These are phyloP conservation scores for Epinephelus awoara DNA, from an alignment of 2,797 vertebrate genomes.

Conservation along the genomic window DNA sequence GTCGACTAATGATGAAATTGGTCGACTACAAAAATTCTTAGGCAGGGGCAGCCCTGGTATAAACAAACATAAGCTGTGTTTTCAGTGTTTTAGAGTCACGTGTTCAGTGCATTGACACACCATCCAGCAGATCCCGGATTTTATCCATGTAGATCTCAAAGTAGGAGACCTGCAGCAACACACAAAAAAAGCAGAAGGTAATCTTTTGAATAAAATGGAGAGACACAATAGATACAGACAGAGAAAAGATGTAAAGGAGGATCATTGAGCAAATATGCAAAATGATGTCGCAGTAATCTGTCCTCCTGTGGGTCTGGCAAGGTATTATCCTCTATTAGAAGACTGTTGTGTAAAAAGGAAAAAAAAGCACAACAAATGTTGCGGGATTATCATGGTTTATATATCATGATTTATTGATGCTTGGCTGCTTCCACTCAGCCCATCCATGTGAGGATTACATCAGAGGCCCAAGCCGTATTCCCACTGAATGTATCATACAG, in stretches of 20 bases:
- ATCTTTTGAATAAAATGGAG: background rate
- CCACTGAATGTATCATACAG: conserved; percentile 10
- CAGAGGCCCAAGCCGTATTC: conserved; percentile 28
- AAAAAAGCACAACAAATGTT: conserved; percentile 38
- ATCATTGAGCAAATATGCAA: conserved; percentile 45
- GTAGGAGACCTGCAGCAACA: conserved; percentile 91
- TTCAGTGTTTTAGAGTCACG: background rate
- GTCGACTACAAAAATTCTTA: too few relatives aligned
- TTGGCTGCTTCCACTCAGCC: conserved; percentile 31
- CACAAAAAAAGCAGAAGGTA: background rate
- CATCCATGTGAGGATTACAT: conserved; percentile 55
- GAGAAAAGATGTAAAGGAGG: conserved; percentile 16
- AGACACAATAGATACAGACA: conserved; percentile 1
- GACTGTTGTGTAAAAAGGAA: conserved; percentile 30
- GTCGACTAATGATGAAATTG: too few relatives aligned
- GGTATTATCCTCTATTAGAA: conserved; percentile 50
- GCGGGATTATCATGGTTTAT: conserved; percentile 57
- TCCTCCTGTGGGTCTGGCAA: conserved; percentile 11
- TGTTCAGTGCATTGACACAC: conserved; percentile 72
- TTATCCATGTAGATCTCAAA: conserved; percentile 99
- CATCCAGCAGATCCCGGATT: conserved; percentile 96
- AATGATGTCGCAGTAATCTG: conserved; percentile 45
- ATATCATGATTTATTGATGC: conserved; percentile 63
- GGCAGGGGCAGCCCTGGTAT: background rate
- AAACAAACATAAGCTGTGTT: conserved; percentile 12